Evolutionary conservation across 2,113 vertebrate species (phyloP).

Genomic region (Sinocyclocheilus anshuiensis): DNA sequence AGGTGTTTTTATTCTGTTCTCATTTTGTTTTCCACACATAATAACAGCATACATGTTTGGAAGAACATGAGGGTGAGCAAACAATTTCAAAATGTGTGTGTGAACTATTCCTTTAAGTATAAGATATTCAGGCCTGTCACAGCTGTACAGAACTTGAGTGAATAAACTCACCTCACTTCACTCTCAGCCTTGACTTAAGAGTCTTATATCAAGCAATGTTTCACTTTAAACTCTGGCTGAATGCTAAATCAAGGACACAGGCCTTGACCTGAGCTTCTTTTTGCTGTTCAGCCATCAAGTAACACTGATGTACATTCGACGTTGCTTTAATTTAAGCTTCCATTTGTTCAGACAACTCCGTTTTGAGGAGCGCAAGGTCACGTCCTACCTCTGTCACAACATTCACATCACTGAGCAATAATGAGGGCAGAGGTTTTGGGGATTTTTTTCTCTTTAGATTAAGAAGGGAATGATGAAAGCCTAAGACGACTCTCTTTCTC

Average conservation of each 20-base stretch:
- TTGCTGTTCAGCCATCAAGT: constrained; percentile 22
- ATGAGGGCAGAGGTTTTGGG: neutral
- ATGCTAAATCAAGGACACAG: constrained; percentile 23
- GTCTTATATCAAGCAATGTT: constrained; percentile 13
- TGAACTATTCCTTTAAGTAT: neutral
- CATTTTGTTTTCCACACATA: neutral
- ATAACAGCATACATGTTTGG: neutral
- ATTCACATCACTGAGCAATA: constrained; percentile 19
- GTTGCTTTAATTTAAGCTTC: constrained; percentile 46
- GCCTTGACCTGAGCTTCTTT: neutral
- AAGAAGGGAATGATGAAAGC: constrained; percentile 18
- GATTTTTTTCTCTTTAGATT: constrained; percentile 19
- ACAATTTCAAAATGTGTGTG: neutral
- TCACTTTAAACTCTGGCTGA: constrained; percentile 13
- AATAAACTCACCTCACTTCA: constrained; percentile 22
- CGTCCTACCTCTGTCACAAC: neutral
- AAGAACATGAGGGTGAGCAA: neutral
- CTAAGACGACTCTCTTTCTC: constrained; percentile 10
- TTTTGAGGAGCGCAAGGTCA: constrained; percentile 11
- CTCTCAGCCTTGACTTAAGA: neutral
- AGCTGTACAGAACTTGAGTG: constrained; percentile 3
- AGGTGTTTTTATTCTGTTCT: neutral
- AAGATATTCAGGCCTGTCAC: constrained; percentile 6
- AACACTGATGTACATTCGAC: constrained; percentile 18
- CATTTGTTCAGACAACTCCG: constrained; percentile 33